Conservation (phyloP, 2,113 vertebrate genomes). For the Laterallus jamaicensis region DNA sequence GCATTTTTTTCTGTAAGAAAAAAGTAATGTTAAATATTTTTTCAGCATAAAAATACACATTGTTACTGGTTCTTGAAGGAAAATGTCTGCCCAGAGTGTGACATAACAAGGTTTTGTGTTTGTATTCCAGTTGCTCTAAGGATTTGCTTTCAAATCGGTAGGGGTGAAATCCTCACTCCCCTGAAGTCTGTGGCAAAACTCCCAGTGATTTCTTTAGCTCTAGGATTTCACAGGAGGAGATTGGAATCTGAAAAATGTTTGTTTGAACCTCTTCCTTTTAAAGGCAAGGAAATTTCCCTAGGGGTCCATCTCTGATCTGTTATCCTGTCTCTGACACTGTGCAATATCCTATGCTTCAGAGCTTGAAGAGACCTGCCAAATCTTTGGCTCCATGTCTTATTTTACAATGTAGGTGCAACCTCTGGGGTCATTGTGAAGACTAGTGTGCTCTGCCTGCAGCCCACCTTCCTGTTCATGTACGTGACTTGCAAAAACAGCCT, state of each 20-base stretch:
- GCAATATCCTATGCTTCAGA: slow-evolving; percentile 41
- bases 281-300: slow-evolving; percentile 54
- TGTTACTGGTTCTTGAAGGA: neutral
- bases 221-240: slow-evolving; percentile 63
- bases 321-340: slow-evolving; percentile 34
- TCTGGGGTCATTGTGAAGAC: neutral
- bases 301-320: slow-evolving; percentile 58
- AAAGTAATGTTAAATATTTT: slow-evolving; percentile 52
- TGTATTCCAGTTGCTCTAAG: slow-evolving; percentile 15
- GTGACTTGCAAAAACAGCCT: neutral
- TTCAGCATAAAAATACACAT: slow-evolving; percentile 26
- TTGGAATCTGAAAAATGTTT: slow-evolving; percentile 68
- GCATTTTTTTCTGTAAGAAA: slow-evolving; percentile 21
- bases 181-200: slow-evolving; percentile 59
- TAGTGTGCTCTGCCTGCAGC: neutral
- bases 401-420: neutral
- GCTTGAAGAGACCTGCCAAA: slow-evolving; percentile 40
- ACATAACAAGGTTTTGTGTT: slow-evolving; percentile 34
- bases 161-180: slow-evolving; percentile 57
- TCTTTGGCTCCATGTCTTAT: neutral
- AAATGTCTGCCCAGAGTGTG: slow-evolving; percentile 42
- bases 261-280: slow-evolving; percentile 68
- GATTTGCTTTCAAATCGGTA: slow-evolving; percentile 56
- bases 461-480: neutral
- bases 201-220: slow-evolving; percentile 57